Conservation (phyloP, 2,113 vertebrate species). For the Trematocara macrostoma region DNA sequence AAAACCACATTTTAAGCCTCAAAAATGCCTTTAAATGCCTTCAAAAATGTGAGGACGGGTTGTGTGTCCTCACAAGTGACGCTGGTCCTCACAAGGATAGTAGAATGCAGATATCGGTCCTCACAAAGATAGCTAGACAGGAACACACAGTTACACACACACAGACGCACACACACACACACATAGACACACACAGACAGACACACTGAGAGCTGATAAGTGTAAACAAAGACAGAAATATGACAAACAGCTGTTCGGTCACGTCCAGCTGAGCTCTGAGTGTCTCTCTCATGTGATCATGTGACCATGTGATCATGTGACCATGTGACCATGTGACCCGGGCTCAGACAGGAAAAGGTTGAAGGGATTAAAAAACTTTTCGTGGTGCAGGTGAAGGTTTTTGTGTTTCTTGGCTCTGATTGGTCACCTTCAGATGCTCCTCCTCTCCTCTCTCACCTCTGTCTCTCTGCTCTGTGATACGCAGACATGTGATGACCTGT, state of each 20-base stretch:
- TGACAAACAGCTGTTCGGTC: not conserved
- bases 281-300: not conserved
- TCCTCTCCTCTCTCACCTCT: not conserved
- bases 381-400: not conserved
- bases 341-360: not conserved
- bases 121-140: too few species aligned
- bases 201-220: not conserved
- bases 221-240: not conserved
- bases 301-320: too few species aligned
- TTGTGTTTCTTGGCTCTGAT: not conserved
- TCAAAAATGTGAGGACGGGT: too few species aligned
- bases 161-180: fast-evolving
- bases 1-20: too few species aligned
- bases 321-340: fast-evolving
- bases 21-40: too few species aligned
- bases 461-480: not conserved
- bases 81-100: too few species aligned
- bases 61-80: too few species aligned
- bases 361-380: not conserved
- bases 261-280: not conserved
- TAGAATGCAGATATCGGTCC: too few species aligned
- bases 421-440: not conserved
- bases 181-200: fast-evolving
- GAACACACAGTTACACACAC: fast-evolving
- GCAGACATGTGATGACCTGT: not conserved